A percentile compares a stretch with the other conserved stretches of the same genome.
These are phyloP conservation scores for Notarius lentiginosus DNA, from an alignment of 2,113 vertebrate species.

Conservation along the genomic window DNA sequence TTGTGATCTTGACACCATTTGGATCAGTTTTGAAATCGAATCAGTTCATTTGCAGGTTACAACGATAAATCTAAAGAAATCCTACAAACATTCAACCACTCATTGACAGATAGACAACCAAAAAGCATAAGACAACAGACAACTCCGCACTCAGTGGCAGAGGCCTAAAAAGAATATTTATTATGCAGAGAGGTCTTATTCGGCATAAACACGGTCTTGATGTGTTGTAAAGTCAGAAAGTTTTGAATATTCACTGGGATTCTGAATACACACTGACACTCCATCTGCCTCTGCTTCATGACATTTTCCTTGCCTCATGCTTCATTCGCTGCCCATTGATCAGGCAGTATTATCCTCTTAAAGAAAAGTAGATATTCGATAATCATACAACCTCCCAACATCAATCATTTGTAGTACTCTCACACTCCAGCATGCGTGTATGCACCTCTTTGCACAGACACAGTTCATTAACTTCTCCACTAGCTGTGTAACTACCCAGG, in stretches of 20 bases:
- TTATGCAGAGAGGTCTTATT: not conserved
- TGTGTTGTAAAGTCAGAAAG: not conserved
- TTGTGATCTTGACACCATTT: not conserved
- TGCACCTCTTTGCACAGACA: not conserved
- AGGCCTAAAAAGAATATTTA: not conserved
- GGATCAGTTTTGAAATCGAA: not conserved
- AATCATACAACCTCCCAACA: not conserved
- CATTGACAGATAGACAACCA: not conserved
- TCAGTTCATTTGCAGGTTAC: not conserved
- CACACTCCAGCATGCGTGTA: not conserved
- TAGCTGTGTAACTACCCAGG: no score
- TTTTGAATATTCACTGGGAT: not conserved
- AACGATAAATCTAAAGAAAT: not conserved
- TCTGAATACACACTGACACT: constrained; percentile 21
- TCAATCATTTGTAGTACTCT: not conserved
- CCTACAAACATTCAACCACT: not conserved
- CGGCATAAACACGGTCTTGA: not conserved
- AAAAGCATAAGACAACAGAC: not conserved
- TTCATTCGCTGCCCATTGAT: not conserved
- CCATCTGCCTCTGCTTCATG: not conserved
- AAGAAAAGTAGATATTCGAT: not conserved
- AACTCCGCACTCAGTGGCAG: not conserved
- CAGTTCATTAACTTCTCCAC: no score
- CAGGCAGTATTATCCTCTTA: not conserved
- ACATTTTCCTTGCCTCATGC: not conserved